A percentile compares a stretch with the other conserved stretches of the same genome.
These are phyloP conservation scores for Polia nebulosa DNA, from an alignment of 2,888 invertebrate species.

Conservation along the genomic window DNA sequence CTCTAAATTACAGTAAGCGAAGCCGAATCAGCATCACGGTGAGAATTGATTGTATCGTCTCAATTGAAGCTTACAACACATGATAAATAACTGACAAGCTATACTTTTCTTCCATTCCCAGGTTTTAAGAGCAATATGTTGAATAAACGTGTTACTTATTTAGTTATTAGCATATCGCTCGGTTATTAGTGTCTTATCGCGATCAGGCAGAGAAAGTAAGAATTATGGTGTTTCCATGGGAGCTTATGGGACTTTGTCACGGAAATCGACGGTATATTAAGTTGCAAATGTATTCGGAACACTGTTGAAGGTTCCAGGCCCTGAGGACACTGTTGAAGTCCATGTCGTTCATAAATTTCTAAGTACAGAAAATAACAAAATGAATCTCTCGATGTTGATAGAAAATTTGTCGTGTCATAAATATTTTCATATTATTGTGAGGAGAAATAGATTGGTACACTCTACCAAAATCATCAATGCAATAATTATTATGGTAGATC, in stretches of 20 bases:
- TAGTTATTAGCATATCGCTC: constrained; percentile 61
- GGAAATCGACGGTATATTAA: constrained; percentile 47
- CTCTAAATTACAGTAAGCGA: neutral
- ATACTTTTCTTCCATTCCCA: constrained; percentile 48
- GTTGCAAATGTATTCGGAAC: constrained; percentile 45
- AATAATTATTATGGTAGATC: neutral
- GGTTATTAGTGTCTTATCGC: constrained; percentile 62
- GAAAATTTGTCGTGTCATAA: no score
- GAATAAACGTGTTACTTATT: constrained; percentile 44
- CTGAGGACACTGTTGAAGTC: constrained; percentile 18
- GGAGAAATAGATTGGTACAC: no score
- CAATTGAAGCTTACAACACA: constrained; percentile 42
- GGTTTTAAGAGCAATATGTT: constrained; percentile 43
- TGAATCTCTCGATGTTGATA: neutral
- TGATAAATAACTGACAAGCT: constrained; percentile 52
- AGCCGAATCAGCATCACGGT: constrained; percentile 23
- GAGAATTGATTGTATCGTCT: constrained; percentile 45
- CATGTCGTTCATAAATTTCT: constrained; percentile 12
- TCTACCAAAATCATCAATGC: neutral
- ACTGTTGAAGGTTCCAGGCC: constrained; percentile 17
- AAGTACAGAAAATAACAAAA: neutral
- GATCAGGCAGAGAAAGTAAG: constrained; percentile 61
- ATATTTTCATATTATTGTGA: no score
- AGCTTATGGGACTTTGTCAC: constrained; percentile 58
- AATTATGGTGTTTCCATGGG: constrained; percentile 54